phyloP scores from a whole-genome alignment of 2,888 invertebrate genomes.

The Epinotia bilunana region DNA sequence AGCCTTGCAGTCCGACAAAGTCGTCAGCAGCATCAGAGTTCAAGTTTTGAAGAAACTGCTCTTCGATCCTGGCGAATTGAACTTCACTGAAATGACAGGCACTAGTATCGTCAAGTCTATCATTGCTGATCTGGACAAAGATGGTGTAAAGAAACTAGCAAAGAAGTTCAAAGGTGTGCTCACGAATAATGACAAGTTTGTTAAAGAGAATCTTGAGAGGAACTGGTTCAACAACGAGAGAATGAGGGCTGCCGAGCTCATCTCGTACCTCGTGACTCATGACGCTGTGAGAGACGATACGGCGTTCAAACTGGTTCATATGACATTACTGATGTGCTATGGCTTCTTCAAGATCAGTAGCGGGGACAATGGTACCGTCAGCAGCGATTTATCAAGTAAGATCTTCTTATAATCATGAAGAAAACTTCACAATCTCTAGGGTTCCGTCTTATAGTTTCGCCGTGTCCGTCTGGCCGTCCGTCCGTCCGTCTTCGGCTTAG shows the following conservation, averaged over 20 bases:
- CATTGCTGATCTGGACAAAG: conserved; percentile 83
- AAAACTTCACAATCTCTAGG: too few species aligned
- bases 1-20: conserved; percentile 76
- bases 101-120: conserved; percentile 87
- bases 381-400: conserved; percentile 86
- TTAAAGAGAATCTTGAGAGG: conserved; percentile 77
- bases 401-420: conserved; percentile 1
- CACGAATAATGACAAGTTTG: conserved; percentile 81
- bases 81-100: conserved; percentile 89
- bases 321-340: conserved; percentile 86
- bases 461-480: too few species aligned
- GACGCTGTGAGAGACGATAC: conserved; percentile 81
- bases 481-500: too few species aligned
- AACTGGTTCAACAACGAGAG: conserved; percentile 88
- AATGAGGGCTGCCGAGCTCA: conserved; percentile 85
- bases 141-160: conserved; percentile 86
- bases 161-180: conserved; percentile 86
- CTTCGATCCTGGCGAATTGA: conserved; percentile 88
- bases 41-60: conserved; percentile 86
- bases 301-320: conserved; percentile 87
- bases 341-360: conserved; percentile 86
- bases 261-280: conserved; percentile 82
- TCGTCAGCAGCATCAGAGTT: conserved; percentile 82
- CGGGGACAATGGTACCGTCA: conserved; percentile 78
- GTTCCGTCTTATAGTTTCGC: too few species aligned